These are phyloP conservation scores for Cacatua alba DNA, from an alignment of 2,113 vertebrate genomes.

Conservation along the genomic window DNA sequence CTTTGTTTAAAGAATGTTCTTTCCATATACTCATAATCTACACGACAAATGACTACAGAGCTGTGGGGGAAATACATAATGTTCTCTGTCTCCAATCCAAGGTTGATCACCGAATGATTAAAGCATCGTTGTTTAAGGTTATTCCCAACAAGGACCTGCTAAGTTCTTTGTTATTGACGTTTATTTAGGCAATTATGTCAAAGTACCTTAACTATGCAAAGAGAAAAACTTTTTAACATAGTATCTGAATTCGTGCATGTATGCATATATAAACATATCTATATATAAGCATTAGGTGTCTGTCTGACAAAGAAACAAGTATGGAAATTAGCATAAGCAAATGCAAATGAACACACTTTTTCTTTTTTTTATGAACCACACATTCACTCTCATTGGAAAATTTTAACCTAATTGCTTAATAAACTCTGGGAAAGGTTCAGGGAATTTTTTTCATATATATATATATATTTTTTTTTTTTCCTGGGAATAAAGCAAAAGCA, in stretches of 20 bases:
- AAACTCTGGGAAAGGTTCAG: background rate
- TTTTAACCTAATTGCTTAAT: background rate
- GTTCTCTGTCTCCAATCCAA: background rate
- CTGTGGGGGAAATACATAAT: background rate
- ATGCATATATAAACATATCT: background rate
- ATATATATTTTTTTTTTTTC: background rate
- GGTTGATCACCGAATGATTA: conserved; percentile 5
- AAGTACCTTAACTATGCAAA: background rate
- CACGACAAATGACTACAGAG: background rate
- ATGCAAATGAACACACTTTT: background rate
- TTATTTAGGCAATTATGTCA: background rate
- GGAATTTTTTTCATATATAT: background rate
- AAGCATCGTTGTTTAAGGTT: conserved; percentile 6
- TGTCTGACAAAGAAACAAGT: background rate
- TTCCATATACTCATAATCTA: background rate
- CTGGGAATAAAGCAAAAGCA: background rate
- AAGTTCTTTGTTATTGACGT: background rate
- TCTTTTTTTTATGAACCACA: background rate
- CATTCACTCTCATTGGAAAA: background rate
- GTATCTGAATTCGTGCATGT: background rate
- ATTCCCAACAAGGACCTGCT: background rate
- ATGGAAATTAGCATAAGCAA: background rate
- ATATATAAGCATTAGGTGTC: background rate
- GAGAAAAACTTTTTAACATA: background rate
- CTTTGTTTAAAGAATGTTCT: conserved; percentile 21